Evolutionary conservation across 2,113 vertebrate genomes (phyloP), one percentile per base, ranked within the genome.

Genomic region (Prunella fulvescens): DNA sequence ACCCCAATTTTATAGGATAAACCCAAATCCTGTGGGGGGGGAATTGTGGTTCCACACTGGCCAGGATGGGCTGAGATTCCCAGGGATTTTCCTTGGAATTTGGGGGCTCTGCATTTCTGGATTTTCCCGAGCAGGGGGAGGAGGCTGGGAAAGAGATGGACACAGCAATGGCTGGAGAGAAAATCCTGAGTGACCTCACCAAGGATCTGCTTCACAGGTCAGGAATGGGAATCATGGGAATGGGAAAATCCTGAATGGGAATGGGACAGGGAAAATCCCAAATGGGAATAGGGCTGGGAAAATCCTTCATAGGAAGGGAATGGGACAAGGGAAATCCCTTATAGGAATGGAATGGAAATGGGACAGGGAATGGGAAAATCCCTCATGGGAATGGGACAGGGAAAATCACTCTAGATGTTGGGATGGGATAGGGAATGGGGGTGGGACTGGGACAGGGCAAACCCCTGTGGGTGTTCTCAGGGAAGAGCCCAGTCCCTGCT

Each of bases 141-240:
- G 73, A 29, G 3, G 14, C 35, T 19, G 56, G 53, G 29, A 18
- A 85, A 23, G 90, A 57, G 44, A 12, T 14, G 16, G 45, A 53
- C 1, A 0, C 0, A 0, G 10, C 28, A 4, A 40, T 97, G 53
- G 33, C 39, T 2, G 87, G 89, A 2, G 48, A 97, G 78, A 97
- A 97, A 33, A 9, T 31, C 61, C 89, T 98, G 77, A 98, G 98
- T 4, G 29, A 35, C 23, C 39, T 98, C 79, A 95, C 88, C 2
- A 90, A 64, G 81, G 95, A 98, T 35, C 95, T 98, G 53, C 56
- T 77, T 16, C 95, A 79, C 50, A 98, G 97, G 98, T 60, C 1
- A 6, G 62, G 62, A 44, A 24, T 33, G 40, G 26, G 60, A 29
- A 22, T 14, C 9, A 18, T 20, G 53, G 53, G 53, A 54, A 13